A percentile compares a stretch with the other conserved stretches of the same genome.
Conservation (phyloP, 2,113 vertebrate genomes). For the Daubentonia madagascariensis region DNA sequence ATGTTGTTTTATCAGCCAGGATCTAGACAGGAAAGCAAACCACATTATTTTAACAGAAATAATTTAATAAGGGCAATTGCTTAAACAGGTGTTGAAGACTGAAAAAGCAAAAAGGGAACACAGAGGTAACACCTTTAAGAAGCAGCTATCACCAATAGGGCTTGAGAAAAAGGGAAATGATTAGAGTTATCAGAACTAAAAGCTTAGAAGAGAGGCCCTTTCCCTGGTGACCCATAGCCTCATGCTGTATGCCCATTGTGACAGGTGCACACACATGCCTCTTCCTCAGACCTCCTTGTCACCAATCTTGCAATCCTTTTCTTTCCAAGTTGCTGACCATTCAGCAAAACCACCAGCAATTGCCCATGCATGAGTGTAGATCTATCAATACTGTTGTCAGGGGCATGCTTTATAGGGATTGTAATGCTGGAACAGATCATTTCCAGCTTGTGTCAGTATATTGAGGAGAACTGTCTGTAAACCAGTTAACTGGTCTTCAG, state of each 20-base stretch:
- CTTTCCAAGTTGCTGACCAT: not conserved
- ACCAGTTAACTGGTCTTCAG: not conserved
- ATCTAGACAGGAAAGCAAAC: not conserved
- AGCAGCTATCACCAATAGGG: not conserved
- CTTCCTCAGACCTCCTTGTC: not conserved
- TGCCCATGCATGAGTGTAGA: not conserved
- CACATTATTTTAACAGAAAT: not conserved
- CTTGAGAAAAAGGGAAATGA: not conserved
- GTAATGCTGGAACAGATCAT: not conserved
- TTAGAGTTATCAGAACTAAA: not conserved
- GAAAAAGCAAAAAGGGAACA: not conserved
- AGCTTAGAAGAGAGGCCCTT: not conserved
- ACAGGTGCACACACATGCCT: not conserved
- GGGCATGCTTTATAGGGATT: not conserved
- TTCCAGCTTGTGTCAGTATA: not conserved
- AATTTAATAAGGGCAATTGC: not conserved
- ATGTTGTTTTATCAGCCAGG: not conserved
- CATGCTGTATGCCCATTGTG: not conserved
- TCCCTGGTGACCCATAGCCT: not conserved
- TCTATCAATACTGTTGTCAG: not conserved
- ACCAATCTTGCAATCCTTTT: not conserved
- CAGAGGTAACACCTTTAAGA: not conserved
- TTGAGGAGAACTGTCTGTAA: not conserved
- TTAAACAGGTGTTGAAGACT: not conserved
- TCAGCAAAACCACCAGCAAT: not conserved